Evolutionary conservation across 2,113 vertebrate species (phyloP).

Genomic region (Tympanuchus pallidicinctus): DNA sequence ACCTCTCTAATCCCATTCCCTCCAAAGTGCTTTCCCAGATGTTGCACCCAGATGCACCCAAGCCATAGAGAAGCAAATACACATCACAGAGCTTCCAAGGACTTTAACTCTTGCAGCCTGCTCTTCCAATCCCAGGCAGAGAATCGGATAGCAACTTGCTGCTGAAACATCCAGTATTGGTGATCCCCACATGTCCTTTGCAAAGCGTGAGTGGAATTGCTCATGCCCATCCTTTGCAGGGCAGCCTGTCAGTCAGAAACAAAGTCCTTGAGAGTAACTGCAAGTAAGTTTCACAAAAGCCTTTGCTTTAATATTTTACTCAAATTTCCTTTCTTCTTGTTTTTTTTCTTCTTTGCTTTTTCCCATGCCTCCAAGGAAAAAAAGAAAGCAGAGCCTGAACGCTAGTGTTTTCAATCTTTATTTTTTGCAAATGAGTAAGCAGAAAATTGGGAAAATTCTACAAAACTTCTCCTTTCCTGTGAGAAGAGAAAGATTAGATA

Average conservation of each 20-base stretch:
- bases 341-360: not conserved
- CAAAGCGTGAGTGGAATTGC: not conserved
- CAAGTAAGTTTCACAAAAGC: not conserved
- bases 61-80: not conserved
- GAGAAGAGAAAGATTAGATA: not conserved
- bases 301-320: not conserved
- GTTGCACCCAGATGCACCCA: slow-evolving; percentile 30
- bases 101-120: not conserved
- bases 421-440: not conserved
- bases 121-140: not conserved
- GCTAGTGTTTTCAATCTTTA: not conserved
- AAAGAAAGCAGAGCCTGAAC: not conserved
- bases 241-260: fast-evolving
- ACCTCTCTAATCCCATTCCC: not conserved
- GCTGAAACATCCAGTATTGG: not conserved
- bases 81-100: not conserved
- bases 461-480: not conserved
- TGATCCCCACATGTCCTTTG: fast-evolving
- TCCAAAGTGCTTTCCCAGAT: slow-evolving; percentile 44
- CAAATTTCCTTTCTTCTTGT: not conserved
- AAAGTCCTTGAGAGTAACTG: not conserved
- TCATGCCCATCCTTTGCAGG: fast-evolving
- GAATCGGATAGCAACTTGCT: not conserved
- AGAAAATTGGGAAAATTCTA: not conserved
- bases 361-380: not conserved